Percentiles rank a stretch among this genome's conserved stretches.
Conservation (phyloP, 2,797 vertebrate genomes). For the Poecilia wingei region DNA sequence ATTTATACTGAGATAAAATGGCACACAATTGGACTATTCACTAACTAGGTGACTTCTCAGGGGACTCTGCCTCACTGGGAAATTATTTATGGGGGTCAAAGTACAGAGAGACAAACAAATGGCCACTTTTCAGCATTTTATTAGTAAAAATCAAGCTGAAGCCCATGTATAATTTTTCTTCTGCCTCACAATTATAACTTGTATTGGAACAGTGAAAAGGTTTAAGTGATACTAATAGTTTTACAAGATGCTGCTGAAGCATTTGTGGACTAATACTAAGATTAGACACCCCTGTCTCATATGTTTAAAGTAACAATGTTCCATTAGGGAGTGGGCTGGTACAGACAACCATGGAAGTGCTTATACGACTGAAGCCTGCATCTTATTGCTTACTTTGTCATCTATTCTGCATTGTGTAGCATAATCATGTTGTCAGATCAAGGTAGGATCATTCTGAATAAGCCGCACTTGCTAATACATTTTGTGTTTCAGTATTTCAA, state of each 20-base stretch:
- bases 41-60: neutral
- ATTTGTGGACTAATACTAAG: neutral
- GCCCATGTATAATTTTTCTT: neutral
- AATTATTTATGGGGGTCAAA: neutral
- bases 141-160: neutral
- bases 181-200: neutral
- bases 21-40: neutral
- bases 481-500: neutral
- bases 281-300: neutral
- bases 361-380: neutral
- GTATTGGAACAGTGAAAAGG: neutral
- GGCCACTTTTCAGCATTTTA: neutral
- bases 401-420: constrained; percentile 1
- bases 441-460: neutral
- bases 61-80: neutral
- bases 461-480: neutral
- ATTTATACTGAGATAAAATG: neutral
- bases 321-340: neutral
- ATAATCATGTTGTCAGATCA: constrained; percentile 1
- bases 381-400: constrained; percentile 4
- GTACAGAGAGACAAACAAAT: neutral
- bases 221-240: neutral
- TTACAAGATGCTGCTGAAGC: neutral
- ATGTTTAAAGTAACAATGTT: neutral
- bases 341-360: neutral